These are phyloP conservation scores for Menidia menidia DNA, from an alignment of 2,797 vertebrate species.

Conservation along the genomic window DNA sequence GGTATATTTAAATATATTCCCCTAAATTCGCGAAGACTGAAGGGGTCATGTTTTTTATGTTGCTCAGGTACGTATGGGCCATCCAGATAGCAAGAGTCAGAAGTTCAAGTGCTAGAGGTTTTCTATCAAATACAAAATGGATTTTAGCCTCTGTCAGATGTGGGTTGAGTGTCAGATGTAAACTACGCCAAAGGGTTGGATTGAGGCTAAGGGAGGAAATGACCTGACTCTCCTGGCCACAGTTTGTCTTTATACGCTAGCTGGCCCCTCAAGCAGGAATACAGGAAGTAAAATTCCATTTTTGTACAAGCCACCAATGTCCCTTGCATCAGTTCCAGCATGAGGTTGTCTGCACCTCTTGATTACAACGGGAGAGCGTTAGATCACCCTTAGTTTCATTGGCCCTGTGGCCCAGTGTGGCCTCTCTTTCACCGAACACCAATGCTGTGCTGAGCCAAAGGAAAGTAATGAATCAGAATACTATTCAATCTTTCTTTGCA, in stretches of 20 bases:
- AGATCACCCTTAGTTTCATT: slow-evolving; percentile 71
- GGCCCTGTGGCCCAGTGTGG: slow-evolving; percentile 40
- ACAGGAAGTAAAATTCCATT: slow-evolving; percentile 59
- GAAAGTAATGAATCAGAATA: slow-evolving; percentile 52
- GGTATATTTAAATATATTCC: slow-evolving; percentile 19
- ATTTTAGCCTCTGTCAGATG: slow-evolving; percentile 72
- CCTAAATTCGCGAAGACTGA: slow-evolving; percentile 29
- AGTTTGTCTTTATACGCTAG: slow-evolving; percentile 67
- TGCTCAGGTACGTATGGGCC: slow-evolving; percentile 38
- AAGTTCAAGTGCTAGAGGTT: slow-evolving; percentile 48
- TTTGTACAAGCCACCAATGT: slow-evolving; percentile 51
- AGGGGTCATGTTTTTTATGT: slow-evolving; percentile 64
- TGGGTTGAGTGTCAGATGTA: slow-evolving; percentile 69
- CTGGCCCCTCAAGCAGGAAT: slow-evolving; percentile 61
- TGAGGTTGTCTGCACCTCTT: slow-evolving; percentile 62
- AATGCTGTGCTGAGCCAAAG: slow-evolving; percentile 33
- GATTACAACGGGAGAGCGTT: slow-evolving; percentile 65
- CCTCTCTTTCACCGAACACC: slow-evolving; percentile 48
- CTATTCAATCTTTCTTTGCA: slow-evolving; percentile 60
- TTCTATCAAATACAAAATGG: slow-evolving; percentile 65
- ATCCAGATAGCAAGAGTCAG: slow-evolving; percentile 38
- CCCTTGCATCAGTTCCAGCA: slow-evolving; percentile 46
- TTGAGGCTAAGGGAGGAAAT: slow-evolving; percentile 70
- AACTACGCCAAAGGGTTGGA: slow-evolving; percentile 71
- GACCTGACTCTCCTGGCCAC: slow-evolving; percentile 71